These are phyloP conservation scores for Deladenus siricidicola DNA, from an alignment of 2,888 invertebrate species.

Conservation along the genomic window DNA sequence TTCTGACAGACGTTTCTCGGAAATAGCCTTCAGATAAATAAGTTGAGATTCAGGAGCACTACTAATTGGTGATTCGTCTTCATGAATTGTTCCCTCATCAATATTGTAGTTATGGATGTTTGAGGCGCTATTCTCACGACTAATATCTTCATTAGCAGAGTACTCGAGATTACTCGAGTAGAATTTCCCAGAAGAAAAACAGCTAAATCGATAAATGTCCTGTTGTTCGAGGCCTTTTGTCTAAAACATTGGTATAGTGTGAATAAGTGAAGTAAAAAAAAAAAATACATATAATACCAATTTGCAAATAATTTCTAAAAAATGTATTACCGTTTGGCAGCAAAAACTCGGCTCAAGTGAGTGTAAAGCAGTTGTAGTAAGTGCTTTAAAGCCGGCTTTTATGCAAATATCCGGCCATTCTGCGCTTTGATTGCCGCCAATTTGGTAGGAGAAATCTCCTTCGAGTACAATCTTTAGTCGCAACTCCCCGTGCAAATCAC, in stretches of 20 bases:
- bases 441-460: background rate
- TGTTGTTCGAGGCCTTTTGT: background rate
- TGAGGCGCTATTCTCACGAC: too few species aligned
- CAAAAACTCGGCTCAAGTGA: constrained; percentile 6
- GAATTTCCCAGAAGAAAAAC: background rate
- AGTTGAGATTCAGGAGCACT: too few species aligned
- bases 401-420: too few species aligned
- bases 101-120: too few species aligned
- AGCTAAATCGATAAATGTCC: background rate
- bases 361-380: constrained; percentile 4
- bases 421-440: too few species aligned
- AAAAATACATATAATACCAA: too few species aligned
- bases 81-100: too few species aligned
- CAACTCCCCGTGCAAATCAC: background rate
- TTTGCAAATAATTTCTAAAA: too few species aligned
- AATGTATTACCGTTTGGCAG: constrained; percentile 1
- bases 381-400: constrained; percentile 10
- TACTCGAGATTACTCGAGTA: too few species aligned
- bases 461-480: background rate
- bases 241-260: too few species aligned
- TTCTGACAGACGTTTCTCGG: background rate
- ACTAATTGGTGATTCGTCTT: background rate
- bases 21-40: background rate
- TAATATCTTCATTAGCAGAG: too few species aligned
- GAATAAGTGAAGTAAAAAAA: too few species aligned